Percentiles rank a stretch among this genome's conserved stretches.
These are phyloP conservation scores for Sminthopsis crassicaudata DNA, from an alignment of 2,113 vertebrate species.

Conservation along the genomic window DNA sequence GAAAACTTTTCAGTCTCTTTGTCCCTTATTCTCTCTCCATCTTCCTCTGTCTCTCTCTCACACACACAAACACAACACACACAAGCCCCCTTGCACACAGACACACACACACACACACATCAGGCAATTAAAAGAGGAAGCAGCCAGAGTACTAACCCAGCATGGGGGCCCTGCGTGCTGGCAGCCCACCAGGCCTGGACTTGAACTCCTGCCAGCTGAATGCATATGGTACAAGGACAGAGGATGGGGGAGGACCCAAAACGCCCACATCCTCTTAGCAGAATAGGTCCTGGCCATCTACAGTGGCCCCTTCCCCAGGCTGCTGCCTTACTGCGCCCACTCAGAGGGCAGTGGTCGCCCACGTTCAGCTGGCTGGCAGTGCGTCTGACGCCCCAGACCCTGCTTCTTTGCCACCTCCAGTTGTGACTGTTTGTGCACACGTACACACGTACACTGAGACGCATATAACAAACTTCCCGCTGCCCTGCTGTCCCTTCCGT, in stretches of 20 bases:
- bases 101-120: background rate
- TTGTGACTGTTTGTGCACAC: background rate
- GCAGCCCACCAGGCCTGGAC: slow-evolving; percentile 28
- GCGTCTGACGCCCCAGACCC: background rate
- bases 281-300: background rate
- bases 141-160: background rate
- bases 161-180: rapidly evolving
- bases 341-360: background rate
- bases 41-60: too few relatives aligned
- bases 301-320: background rate
- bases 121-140: slow-evolving; percentile 51
- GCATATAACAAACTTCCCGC: background rate
- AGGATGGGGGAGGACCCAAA: slow-evolving; percentile 35
- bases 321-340: background rate
- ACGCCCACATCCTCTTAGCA: background rate
- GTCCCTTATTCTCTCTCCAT: background rate
- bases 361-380: background rate
- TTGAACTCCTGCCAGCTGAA: slow-evolving; percentile 19
- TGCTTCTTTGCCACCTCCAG: background rate
- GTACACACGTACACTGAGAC: background rate
- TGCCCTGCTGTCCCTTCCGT: slow-evolving; percentile 58
- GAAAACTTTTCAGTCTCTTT: background rate
- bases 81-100: background rate
- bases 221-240: slow-evolving; percentile 1
- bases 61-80: background rate